These are phyloP conservation scores for Hydriomena furcata DNA, from an alignment of 2,888 invertebrate genomes.

Conservation along the genomic window DNA sequence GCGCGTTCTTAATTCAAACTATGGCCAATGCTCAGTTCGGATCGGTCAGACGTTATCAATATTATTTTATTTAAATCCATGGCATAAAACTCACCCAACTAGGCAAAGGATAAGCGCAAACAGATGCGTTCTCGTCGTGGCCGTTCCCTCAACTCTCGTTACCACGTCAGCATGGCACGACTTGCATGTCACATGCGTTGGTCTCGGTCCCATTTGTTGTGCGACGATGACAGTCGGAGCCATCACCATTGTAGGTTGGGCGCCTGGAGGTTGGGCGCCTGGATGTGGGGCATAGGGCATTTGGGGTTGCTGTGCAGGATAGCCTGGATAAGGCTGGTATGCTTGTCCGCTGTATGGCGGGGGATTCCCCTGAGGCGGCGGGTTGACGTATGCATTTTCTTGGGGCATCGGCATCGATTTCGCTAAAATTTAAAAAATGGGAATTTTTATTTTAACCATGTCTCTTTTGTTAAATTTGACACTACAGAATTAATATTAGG, in stretches of 20 bases:
- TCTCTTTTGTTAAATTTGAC: too few species aligned
- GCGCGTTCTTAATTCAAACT: too few species aligned
- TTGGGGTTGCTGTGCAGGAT: conserved; percentile 11
- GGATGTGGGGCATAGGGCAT: neutral
- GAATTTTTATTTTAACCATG: too few species aligned
- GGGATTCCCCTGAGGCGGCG: conserved; percentile 28
- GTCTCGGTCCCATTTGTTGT: conserved; percentile 49
- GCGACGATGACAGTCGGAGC: conserved; percentile 32
- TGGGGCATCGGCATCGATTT: conserved; percentile 16
- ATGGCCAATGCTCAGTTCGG: too few species aligned
- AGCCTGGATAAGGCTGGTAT: conserved; percentile 21
- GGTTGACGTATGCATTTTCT: conserved; percentile 14
- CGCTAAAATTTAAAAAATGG: neutral
- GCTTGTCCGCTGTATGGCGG: conserved; percentile 28
- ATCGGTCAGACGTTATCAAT: too few species aligned
- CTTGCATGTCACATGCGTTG: conserved; percentile 59
- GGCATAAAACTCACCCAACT: conserved; percentile 61
- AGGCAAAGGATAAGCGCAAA: conserved; percentile 77
- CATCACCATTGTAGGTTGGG: conserved; percentile 6
- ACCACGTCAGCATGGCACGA: conserved; percentile 70
- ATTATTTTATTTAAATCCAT: too few species aligned
- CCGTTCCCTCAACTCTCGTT: conserved; percentile 63
- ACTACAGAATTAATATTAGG: too few species aligned
- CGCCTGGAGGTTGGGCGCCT: neutral
- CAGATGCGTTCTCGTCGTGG: conserved; percentile 79